These are phyloP conservation scores for Dolomedes plantarius DNA, from an alignment of 2,888 invertebrate species.

Conservation along the genomic window DNA sequence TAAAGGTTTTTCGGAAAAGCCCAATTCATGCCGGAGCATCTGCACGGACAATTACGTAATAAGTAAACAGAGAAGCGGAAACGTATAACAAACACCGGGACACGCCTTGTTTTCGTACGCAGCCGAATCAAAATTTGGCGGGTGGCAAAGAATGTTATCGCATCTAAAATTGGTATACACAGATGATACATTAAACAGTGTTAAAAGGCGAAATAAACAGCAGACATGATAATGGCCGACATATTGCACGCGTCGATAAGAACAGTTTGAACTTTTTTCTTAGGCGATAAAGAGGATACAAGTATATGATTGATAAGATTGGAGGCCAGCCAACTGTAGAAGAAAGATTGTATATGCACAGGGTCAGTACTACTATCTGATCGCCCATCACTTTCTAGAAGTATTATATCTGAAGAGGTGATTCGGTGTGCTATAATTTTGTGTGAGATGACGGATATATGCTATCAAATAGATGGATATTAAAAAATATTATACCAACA, in stretches of 20 bases:
- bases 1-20: no score
- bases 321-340: constrained; percentile 36
- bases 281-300: constrained; percentile 7
- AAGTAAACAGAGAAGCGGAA: background rate
- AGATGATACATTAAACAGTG: constrained; percentile 38
- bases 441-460: background rate
- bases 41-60: background rate
- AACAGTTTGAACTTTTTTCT: background rate
- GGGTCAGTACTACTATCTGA: constrained; percentile 22
- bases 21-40: no score
- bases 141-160: constrained; percentile 36
- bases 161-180: constrained; percentile 56
- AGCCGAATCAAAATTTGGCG: background rate
- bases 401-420: background rate
- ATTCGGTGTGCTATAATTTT: background rate
- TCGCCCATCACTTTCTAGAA: constrained; percentile 32
- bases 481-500: background rate
- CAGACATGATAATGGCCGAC: background rate
- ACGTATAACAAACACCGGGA: background rate
- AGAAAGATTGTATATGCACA: constrained; percentile 22
- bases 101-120: background rate
- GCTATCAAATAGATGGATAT: background rate
- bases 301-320: constrained; percentile 42
- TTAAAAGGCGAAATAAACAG: constrained; percentile 52
- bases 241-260: constrained; percentile 14